A percentile compares a stretch with the other conserved stretches of the same genome.
These are phyloP conservation scores for Nephrotoma guestfalica DNA, from an alignment of 2,888 invertebrate species.

Conservation along the genomic window DNA sequence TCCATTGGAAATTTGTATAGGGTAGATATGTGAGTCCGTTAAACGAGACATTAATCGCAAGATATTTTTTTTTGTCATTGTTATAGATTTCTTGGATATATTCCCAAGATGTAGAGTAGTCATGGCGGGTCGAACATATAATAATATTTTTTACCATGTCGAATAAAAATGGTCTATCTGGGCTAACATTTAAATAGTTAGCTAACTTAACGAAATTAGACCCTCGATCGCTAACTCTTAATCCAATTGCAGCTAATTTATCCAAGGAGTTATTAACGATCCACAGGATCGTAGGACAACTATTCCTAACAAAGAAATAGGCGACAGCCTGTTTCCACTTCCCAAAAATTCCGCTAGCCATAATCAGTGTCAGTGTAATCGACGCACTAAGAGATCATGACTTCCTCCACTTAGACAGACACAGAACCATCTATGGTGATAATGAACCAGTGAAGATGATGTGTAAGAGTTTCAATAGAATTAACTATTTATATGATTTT, in stretches of 20 bases:
- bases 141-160: not conserved
- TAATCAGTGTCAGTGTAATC: no score
- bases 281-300: not conserved
- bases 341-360: no score
- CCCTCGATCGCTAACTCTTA: not conserved
- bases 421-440: no score
- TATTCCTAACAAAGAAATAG: not conserved
- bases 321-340: no score
- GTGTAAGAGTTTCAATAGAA: no score
- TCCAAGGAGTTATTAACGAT: not conserved
- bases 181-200: not conserved
- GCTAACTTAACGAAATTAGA: not conserved
- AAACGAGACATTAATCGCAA: not conserved
- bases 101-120: not conserved
- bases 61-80: not conserved
- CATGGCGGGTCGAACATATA: not conserved
- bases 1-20: no score
- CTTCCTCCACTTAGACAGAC: no score
- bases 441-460: no score
- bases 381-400: no score
- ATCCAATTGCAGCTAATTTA: not conserved
- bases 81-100: not conserved
- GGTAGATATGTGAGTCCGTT: not conserved
- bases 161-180: not conserved
- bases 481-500: no score